phyloP scores from a whole-genome alignment of 2,888 invertebrate genomes.

The Cryptus viduatorius region DNA sequence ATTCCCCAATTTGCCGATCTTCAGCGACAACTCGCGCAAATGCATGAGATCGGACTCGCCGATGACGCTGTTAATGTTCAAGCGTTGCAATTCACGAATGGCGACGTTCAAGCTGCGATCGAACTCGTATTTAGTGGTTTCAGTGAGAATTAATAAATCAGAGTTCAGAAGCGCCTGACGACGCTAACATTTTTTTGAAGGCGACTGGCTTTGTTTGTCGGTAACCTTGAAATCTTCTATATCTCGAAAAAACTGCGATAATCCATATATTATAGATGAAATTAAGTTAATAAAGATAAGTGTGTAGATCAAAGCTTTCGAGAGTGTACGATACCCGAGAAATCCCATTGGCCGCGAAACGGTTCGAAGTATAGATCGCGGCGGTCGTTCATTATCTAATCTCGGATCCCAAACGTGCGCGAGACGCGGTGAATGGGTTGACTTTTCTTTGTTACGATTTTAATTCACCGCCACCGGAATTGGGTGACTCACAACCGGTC shows the following conservation, averaged over 20 bases:
- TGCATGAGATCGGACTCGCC: conserved; percentile 96
- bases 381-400: conserved; percentile 37
- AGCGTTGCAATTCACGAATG: conserved; percentile 92
- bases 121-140: conserved; percentile 93
- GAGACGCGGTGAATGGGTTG: not conserved
- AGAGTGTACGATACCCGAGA: not conserved
- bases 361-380: not conserved
- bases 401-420: conserved; percentile 8
- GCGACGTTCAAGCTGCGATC: conserved; percentile 96
- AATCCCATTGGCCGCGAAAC: conserved; percentile 12
- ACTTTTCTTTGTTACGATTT: conserved; percentile 38
- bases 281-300: conserved; percentile 20
- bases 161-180: conserved; percentile 17
- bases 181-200: not conserved
- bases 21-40: conserved; percentile 89
- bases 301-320: not conserved
- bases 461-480: conserved; percentile 31
- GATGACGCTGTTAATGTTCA: conserved; percentile 94
- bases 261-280: not conserved
- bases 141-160: conserved; percentile 76
- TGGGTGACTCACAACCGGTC: conserved; percentile 21
- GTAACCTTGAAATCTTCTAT: not conserved
- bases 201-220: not conserved
- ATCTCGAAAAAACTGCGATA: conserved; percentile 5
- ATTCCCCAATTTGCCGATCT: conserved; percentile 75